phyloP scores from a whole-genome alignment of 2,113 vertebrate genomes.

The Sturnira hondurensis region DNA sequence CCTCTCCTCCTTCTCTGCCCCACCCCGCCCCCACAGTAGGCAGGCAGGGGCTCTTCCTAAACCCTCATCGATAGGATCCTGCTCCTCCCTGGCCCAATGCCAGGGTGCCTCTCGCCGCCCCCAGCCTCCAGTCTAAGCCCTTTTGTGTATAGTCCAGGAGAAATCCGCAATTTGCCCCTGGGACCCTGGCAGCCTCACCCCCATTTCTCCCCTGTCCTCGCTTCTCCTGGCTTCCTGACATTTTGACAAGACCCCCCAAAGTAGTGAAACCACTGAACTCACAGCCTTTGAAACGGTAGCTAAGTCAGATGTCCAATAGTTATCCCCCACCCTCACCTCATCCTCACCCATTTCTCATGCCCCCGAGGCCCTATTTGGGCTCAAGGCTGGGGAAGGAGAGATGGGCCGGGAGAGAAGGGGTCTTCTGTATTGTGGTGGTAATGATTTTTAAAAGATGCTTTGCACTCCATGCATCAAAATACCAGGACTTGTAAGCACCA shows the following conservation, averaged over 20 bases:
- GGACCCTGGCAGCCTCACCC: not conserved
- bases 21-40: fast-evolving
- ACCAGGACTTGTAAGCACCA: not conserved
- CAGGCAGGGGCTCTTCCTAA: not conserved
- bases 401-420: not conserved
- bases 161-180: not conserved
- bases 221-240: not conserved
- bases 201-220: not conserved
- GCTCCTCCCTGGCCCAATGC: not conserved
- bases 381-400: not conserved
- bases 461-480: not conserved
- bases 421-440: not conserved
- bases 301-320: not conserved
- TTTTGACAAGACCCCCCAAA: not conserved
- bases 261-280: not conserved
- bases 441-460: not conserved
- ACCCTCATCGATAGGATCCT: not conserved
- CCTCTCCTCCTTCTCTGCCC: not conserved
- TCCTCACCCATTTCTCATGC: not conserved
- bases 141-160: not conserved
- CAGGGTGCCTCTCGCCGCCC: not conserved
- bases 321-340: not conserved
- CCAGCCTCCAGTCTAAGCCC: not conserved
- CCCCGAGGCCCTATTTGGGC: not conserved
- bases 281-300: not conserved